These are phyloP conservation scores for Cerastoderma edule DNA, from an alignment of 2,888 invertebrate species.

Conservation along the genomic window DNA sequence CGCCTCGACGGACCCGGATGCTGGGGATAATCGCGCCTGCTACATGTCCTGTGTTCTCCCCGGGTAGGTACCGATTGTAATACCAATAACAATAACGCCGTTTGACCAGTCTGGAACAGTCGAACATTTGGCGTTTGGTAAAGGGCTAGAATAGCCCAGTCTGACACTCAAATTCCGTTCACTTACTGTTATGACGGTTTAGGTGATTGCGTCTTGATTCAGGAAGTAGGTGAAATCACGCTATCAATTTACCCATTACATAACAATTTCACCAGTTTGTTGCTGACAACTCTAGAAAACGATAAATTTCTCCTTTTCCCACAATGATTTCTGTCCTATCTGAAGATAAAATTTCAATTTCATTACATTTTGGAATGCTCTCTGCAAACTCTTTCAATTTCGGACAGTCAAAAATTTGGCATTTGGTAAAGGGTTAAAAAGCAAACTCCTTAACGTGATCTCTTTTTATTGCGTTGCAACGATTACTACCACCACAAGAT, in stretches of 20 bases:
- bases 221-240: not conserved
- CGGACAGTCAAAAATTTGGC: no score
- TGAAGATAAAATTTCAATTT: no score
- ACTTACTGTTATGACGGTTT: not conserved
- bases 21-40: conserved; percentile 43
- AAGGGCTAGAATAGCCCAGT: not conserved
- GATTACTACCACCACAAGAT: no score
- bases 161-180: not conserved
- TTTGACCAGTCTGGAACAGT: not conserved
- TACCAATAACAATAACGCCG: not conserved
- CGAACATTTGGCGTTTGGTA: not conserved
- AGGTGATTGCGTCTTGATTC: not conserved
- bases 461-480: no score
- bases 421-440: no score
- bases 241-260: not conserved
- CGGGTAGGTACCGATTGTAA: conserved; percentile 10
- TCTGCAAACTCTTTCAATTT: no score
- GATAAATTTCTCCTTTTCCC: no score
- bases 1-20: conserved; percentile 49
- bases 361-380: no score
- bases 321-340: no score
- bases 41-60: conserved; percentile 34
- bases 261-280: no score
- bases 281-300: no score
- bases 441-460: no score